Evolutionary conservation across 2,113 vertebrate species (phyloP), one percentile per base, ranked within the genome.

Genomic region (Siniperca knerii): DNA sequence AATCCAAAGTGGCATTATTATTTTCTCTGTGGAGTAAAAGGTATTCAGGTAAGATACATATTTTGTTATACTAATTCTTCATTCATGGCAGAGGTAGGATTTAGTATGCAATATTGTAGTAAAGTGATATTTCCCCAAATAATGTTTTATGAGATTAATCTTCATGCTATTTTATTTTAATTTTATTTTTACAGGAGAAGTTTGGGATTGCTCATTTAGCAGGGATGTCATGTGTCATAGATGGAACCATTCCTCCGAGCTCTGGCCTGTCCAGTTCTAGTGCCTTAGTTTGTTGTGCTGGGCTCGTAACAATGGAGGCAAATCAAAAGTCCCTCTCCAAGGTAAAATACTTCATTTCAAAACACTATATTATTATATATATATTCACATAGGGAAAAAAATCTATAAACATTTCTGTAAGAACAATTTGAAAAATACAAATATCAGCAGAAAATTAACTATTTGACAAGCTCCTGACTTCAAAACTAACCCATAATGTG

Each of bases 1-100:
- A 96, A 98, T 91, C 97, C 97, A 91, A 94, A 96, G 4, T 99
- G 98, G 98, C 91, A 97, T 94, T 97, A 97, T 94, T 99, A 99
- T 91, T 99, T 99, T 93, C 95, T 99, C n/a, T 99, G 98, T 94
- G 98, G 98, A 82, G 95, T 98, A 67, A 99, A 98, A 95, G 98
- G 98, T 86, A 96, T 99, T 90, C 96, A 99, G 98, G 98, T 99
- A 95, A 95, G 92, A 62, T 15, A 6, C 70, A 8, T 11, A 42
- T n/a, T 66, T 42, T 48, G 16, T 12, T 46, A 11, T 54, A 48
- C 4, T 35, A 25, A 29, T 8, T 44, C 33, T 5, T 33, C 6
- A 50, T 37, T 4, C 9, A 58, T 21, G 2, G 12, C 20, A 61
- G 40, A 8, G 16, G 8, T 46, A 61, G 8, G 35, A 40, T 40